phyloP scores from a whole-genome alignment of 2,888 invertebrate genomes.

The Lymantria dispar region DNA sequence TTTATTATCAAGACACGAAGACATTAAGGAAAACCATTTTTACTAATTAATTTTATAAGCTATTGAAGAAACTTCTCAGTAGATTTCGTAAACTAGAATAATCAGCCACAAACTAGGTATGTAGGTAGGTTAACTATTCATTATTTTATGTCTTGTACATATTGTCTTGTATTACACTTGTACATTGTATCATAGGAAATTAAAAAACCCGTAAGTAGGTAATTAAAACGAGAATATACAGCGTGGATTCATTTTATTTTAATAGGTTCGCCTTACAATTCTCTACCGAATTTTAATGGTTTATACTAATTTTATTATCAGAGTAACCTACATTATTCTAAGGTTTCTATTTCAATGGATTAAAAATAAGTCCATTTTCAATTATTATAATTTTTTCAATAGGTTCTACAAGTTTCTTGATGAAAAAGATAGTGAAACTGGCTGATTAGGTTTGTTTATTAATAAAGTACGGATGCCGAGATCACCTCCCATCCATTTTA shows the following conservation, averaged over 20 bases:
- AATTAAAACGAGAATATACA: too few relatives aligned
- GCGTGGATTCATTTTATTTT: too few relatives aligned
- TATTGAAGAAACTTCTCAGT: background rate
- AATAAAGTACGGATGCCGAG: slow-evolving; percentile 86
- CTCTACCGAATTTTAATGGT: too few relatives aligned
- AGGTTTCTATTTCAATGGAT: too few relatives aligned
- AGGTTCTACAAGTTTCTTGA: slow-evolving; percentile 23
- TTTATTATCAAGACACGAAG: background rate
- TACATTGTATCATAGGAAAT: too few relatives aligned
- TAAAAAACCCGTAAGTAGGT: too few relatives aligned
- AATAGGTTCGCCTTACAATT: too few relatives aligned
- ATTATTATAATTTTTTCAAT: too few relatives aligned
- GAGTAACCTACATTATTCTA: too few relatives aligned
- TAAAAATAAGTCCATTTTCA: too few relatives aligned
- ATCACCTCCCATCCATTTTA: slow-evolving; percentile 84
- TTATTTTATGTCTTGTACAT: too few relatives aligned
- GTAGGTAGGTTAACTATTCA: background rate
- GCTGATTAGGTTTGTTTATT: slow-evolving; percentile 91
- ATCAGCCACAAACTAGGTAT: background rate
- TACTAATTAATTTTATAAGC: background rate
- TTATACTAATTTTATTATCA: background rate
- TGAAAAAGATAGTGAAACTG: slow-evolving; percentile 69
- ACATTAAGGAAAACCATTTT: background rate
- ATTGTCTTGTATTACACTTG: too few relatives aligned
- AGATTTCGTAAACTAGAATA: background rate